Percentiles rank a stretch among this genome's conserved stretches.
Evolutionary conservation across 1,140 invertebrate species (phyloP).

Genomic region (Neoseiulus cucumeris): DNA sequence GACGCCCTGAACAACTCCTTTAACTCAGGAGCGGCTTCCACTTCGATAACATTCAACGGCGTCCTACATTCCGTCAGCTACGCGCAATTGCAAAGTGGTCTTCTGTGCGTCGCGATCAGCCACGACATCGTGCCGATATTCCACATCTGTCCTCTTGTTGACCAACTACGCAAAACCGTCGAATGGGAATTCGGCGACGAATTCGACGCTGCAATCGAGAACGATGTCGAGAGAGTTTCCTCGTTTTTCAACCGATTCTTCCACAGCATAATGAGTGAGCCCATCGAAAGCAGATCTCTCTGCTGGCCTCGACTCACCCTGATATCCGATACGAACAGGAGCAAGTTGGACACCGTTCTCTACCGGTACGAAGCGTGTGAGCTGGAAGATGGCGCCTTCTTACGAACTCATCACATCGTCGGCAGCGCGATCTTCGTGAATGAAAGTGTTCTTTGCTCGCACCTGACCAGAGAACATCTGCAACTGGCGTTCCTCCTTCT

Average conservation of each 20-base stretch:
- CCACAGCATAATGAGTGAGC: not conserved
- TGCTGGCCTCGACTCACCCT: not conserved
- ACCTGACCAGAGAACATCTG: not conserved
- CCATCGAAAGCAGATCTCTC: not conserved
- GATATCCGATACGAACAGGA: not conserved
- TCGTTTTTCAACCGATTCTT: conserved; percentile 5
- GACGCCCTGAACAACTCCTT: conserved; percentile 2
- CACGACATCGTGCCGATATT: not conserved
- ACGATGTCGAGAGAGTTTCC: not conserved
- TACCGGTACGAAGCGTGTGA: not conserved
- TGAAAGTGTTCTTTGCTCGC: not conserved
- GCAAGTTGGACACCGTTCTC: not conserved
- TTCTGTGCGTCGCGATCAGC: not conserved
- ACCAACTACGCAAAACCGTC: not conserved
- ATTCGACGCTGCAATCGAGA: not conserved
- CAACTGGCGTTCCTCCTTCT: not conserved
- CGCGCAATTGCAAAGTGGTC: not conserved
- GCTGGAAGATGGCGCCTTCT: not conserved
- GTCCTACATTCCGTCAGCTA: not conserved
- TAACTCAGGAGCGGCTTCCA: not conserved
- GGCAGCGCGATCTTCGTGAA: not conserved
- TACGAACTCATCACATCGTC: not conserved
- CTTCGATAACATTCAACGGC: not conserved
- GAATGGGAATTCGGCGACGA: not conserved
- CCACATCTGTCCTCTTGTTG: not conserved